Conservation (phyloP, 2,113 vertebrate species). For the Ophthalmolycus amberensis region DNA sequence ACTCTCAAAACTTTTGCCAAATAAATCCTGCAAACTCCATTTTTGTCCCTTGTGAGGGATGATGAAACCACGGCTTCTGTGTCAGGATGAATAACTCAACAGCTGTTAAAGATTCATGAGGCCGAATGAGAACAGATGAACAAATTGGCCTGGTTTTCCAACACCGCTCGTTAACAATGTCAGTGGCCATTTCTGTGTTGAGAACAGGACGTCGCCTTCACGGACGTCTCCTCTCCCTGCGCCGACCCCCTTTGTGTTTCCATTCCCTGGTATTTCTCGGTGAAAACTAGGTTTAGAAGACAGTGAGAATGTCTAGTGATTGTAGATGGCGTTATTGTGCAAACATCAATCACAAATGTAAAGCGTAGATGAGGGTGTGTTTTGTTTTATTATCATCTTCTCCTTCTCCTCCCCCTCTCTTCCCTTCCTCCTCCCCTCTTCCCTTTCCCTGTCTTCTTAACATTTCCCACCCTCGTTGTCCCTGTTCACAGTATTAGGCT, state of each 20-base stretch:
- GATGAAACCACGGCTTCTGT: slow-evolving; percentile 60
- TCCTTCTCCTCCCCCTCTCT: slow-evolving; percentile 36
- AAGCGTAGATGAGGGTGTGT: slow-evolving; percentile 61
- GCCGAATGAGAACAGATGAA: slow-evolving; percentile 51
- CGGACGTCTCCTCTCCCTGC: slow-evolving; percentile 47
- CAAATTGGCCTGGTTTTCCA: slow-evolving; percentile 52
- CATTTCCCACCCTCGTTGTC: slow-evolving; percentile 39
- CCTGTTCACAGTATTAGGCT: slow-evolving; percentile 79
- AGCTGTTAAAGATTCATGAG: slow-evolving; percentile 70
- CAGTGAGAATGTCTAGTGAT: slow-evolving; percentile 74
- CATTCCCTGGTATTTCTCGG: slow-evolving; percentile 56
- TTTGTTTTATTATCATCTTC: slow-evolving; percentile 62
- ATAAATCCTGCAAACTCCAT: slow-evolving; percentile 43
- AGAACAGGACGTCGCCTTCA: slow-evolving; percentile 65
- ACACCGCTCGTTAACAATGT: slow-evolving; percentile 1
- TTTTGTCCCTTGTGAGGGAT: slow-evolving; percentile 36
- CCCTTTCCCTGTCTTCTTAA: slow-evolving; percentile 30
- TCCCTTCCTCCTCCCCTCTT: slow-evolving; percentile 17
- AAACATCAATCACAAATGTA: slow-evolving; percentile 70
- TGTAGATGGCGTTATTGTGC: slow-evolving; percentile 70
- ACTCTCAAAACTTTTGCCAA: slow-evolving; percentile 26
- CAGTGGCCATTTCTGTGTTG: slow-evolving; percentile 56
- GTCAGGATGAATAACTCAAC: slow-evolving; percentile 67
- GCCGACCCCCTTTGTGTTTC: slow-evolving; percentile 54
- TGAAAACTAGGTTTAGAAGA: slow-evolving; percentile 77